A percentile compares a stretch with the other conserved stretches of the same genome.
Evolutionary conservation across 2,113 vertebrate species (phyloP).

Genomic region (Eira barbara): DNA sequence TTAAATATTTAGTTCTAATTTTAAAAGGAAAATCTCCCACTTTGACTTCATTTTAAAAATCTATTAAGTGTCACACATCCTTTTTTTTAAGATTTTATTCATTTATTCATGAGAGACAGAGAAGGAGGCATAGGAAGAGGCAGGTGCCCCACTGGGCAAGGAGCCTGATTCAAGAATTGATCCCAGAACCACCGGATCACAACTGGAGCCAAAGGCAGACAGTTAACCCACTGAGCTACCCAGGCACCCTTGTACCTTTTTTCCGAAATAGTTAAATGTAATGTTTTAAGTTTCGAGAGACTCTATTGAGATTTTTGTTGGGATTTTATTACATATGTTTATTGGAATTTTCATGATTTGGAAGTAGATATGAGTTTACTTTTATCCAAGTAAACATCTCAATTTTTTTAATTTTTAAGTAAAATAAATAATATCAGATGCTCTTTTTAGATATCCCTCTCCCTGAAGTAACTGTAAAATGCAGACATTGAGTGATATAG

Average conservation of each 20-base stretch:
- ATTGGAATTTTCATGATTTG: background rate
- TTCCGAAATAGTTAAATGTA: background rate
- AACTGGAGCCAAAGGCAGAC: no score
- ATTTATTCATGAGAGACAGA: no score
- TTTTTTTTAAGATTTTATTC: no score
- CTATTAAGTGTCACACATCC: background rate
- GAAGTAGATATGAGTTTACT: background rate
- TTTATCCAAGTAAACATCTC: background rate
- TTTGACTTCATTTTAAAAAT: background rate
- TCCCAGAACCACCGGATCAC: no score
- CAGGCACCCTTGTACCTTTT: background rate
- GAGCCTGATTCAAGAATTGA: no score
- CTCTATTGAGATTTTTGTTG: background rate
- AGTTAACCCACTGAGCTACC: no score
- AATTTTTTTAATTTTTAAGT: background rate
- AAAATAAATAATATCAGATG: background rate
- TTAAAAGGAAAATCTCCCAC: background rate
- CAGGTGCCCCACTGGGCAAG: no score
- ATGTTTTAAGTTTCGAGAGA: background rate
- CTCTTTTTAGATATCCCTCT: background rate
- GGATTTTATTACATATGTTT: background rate
- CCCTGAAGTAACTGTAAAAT: background rate
- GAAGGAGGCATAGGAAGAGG: no score
- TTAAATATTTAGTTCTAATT: background rate
- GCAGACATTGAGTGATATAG: background rate